phyloP scores from a whole-genome alignment of 2,888 invertebrate genomes.

The Steinernema hermaphroditum region DNA sequence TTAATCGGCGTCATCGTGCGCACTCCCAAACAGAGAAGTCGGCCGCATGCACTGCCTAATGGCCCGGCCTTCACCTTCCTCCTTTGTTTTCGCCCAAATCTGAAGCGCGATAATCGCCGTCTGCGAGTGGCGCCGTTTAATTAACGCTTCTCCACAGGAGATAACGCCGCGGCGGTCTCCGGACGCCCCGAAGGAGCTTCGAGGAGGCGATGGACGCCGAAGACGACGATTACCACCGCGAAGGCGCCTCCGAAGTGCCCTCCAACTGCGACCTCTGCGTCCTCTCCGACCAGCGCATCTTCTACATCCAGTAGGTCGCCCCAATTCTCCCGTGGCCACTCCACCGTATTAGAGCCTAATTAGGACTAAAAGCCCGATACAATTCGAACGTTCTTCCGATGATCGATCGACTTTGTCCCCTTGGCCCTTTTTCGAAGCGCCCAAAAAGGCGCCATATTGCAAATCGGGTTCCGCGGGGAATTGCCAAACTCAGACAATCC shows the following conservation, averaged over 20 bases:
- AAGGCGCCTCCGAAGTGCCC: conserved; percentile 34
- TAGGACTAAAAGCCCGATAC: too few species aligned
- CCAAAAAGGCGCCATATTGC: conserved; percentile 7
- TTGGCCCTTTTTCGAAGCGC: too few species aligned
- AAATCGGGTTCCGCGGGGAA: conserved; percentile 21
- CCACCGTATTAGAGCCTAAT: too few species aligned
- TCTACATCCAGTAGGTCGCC: conserved; percentile 57
- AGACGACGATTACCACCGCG: conserved; percentile 39
- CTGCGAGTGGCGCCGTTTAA: conserved; percentile 26
- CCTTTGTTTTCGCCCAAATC: not conserved
- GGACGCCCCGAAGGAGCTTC: not conserved
- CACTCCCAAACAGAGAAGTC: too few species aligned
- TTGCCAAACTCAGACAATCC: conserved; percentile 26
- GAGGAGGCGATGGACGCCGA: conserved; percentile 14
- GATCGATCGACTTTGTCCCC: not conserved
- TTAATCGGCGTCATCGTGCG: too few species aligned
- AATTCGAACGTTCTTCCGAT: conserved; percentile 3
- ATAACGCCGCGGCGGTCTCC: not conserved
- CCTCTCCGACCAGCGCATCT: conserved; percentile 56
- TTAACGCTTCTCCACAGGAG: conserved; percentile 10
- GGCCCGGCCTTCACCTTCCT: too few species aligned
- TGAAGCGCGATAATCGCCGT: conserved; percentile 10
- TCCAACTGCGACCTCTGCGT: conserved; percentile 54
- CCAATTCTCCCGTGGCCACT: not conserved
- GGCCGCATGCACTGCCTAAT: too few species aligned